Base-by-base conservation (phyloP, 2,113 vertebrate genomes). In the Phasianus colchicus region DNA sequence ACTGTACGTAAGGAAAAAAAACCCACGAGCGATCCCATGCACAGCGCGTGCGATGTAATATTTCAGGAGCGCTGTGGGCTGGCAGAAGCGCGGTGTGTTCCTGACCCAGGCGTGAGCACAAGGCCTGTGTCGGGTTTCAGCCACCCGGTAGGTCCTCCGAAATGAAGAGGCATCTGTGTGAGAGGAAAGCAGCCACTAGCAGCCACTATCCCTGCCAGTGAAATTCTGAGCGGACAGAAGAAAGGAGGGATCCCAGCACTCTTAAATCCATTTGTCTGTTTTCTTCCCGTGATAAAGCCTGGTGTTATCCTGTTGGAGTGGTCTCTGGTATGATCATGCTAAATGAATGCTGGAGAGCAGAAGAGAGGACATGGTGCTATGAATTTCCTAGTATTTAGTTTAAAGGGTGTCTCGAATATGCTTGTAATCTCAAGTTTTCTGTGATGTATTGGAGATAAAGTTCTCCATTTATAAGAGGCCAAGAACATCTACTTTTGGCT, bases 61-160 rank as follows among this genome's bases (percentile, higher is more conserved):
- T 72, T 95, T 92, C 92, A 84, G 0, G 14, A 94, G 88, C 30
- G 30, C 64, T 91, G 90, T 69, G 91, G 90, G 83, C 93, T 95
- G 89, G 85, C 93, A 96, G 88, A 54, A 74, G 82, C 50, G 10
- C 82, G 85, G 66, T 13, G 47, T 38, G 60, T 70, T 89, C 42
- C 87, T 95, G 87, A 89, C 40, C 63, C 64, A 80, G 86, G 48
- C 67, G 42, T 32, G 2, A 43, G 74, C 83, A 93, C 89, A 95
- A 91, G 90, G 80, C 27, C 85, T 40, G 91, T 25, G 58, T 94
- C 88, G 52, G 24, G 52, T 95, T 95, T 94, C 94, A 75, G 57
- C 75, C 93, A 43, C 90, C 91, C 70, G 85, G 96, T 90, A 95
- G 95, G 94, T 92, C 91, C 61, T 75, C 57, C 54, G 91, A 55